Evolutionary conservation across 1,140 invertebrate species (phyloP).

Genomic region (Eurosta solidaginis): DNA sequence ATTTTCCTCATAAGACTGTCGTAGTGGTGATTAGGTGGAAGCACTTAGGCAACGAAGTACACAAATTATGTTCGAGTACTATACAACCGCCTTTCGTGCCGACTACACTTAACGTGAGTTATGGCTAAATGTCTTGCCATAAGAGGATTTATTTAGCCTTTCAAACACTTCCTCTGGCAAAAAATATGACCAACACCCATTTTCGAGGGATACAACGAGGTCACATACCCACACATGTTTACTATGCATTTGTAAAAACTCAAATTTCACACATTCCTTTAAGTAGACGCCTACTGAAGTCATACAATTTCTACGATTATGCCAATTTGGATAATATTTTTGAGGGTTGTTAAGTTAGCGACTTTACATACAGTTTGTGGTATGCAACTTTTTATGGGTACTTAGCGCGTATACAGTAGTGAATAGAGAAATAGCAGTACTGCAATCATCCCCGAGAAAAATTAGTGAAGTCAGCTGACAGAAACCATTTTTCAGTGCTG

Average conservation of each 20-base stretch:
- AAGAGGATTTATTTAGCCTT: background rate
- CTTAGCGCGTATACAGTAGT: too few relatives aligned
- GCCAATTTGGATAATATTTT: background rate
- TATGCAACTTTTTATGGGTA: too few relatives aligned
- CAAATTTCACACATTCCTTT: background rate
- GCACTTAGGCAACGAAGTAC: background rate
- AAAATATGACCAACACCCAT: background rate
- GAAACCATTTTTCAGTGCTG: too few relatives aligned
- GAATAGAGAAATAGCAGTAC: too few relatives aligned
- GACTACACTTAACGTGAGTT: background rate
- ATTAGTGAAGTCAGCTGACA: too few relatives aligned
- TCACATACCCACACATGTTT: background rate
- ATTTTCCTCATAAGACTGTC: background rate
- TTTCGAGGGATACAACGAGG: background rate
- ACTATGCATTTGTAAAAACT: background rate
- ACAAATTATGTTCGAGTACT: background rate
- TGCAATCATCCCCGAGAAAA: too few relatives aligned
- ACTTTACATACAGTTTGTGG: too few relatives aligned
- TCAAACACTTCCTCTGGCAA: background rate
- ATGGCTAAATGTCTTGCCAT: background rate
- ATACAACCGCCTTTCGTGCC: background rate
- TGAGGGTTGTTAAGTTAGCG: background rate
- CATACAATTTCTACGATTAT: background rate
- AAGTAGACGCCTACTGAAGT: background rate
- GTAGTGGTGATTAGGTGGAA: background rate